phyloP scores from a whole-genome alignment of 1,140 invertebrate species.

The Ips nitidus region DNA sequence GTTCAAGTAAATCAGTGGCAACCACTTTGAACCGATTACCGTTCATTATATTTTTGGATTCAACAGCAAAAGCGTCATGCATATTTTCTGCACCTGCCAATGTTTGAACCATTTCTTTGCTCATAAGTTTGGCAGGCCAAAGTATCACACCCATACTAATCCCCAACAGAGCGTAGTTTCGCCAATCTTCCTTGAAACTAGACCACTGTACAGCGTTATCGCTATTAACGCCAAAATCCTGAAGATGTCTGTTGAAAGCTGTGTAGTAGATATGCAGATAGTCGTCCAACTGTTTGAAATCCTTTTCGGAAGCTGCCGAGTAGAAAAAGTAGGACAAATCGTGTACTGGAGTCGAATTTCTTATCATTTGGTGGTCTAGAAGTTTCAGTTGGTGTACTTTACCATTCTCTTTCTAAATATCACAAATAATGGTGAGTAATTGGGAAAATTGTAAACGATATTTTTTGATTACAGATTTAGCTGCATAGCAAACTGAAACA shows the following conservation, averaged over 20 bases:
- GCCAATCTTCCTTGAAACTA: slow-evolving; percentile 50
- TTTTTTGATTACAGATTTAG: no score
- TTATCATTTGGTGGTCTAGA: slow-evolving; percentile 60
- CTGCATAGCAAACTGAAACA: no score
- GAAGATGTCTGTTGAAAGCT: slow-evolving; percentile 51
- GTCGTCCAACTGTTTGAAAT: slow-evolving; percentile 53
- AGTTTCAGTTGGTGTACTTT: slow-evolving; percentile 3
- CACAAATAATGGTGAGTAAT: no score
- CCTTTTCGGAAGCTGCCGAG: slow-evolving; percentile 55
- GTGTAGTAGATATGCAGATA: slow-evolving; percentile 59
- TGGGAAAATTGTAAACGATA: no score
- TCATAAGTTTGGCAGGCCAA: slow-evolving; percentile 26
- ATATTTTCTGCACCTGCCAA: slow-evolving; percentile 1
- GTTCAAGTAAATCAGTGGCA: no score
- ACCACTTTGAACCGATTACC: no score
- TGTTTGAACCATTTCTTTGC: slow-evolving; percentile 6
- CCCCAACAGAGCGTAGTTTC: slow-evolving; percentile 48
- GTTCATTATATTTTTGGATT: no score
- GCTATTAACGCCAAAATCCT: slow-evolving; percentile 51
- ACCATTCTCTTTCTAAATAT: neutral
- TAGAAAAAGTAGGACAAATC: slow-evolving; percentile 63
- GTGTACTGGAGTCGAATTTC: slow-evolving; percentile 59
- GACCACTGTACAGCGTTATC: slow-evolving; percentile 53
- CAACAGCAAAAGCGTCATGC: no score
- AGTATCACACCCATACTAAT: slow-evolving; percentile 16